Evolutionary conservation across 2,113 vertebrate genomes (phyloP).

Genomic region (Falcunculus frontatus): DNA sequence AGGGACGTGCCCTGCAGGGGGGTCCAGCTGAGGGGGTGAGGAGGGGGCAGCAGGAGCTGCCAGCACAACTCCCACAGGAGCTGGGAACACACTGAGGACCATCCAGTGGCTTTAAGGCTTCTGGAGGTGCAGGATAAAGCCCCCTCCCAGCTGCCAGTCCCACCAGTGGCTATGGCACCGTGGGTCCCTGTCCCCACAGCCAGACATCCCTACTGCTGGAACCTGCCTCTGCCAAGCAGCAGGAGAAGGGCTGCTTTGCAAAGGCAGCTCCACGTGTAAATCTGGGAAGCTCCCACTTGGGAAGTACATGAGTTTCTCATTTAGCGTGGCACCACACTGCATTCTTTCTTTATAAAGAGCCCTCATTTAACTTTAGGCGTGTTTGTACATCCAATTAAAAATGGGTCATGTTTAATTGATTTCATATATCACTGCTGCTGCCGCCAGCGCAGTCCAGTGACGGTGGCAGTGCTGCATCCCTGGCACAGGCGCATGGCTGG

Average conservation of each 20-base stretch:
- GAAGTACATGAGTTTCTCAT: constrained; percentile 33
- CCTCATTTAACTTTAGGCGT: constrained; percentile 40
- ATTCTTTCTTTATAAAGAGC: constrained; percentile 37
- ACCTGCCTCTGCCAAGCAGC: background rate
- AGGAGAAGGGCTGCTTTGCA: background rate
- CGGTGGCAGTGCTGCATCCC: background rate
- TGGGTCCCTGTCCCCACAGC: background rate
- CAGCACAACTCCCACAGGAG: rapidly evolving
- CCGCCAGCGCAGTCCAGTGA: background rate
- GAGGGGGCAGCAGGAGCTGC: background rate
- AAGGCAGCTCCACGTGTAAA: background rate
- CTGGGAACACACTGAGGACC: background rate
- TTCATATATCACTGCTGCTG: background rate
- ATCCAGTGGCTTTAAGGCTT: background rate
- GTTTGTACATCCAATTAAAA: constrained; percentile 58
- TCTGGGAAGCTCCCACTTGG: background rate
- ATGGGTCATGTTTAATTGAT: constrained; percentile 44
- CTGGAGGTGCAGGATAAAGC: rapidly evolving
- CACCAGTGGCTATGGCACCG: rapidly evolving
- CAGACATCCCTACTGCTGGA: background rate
- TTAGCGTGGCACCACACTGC: background rate
- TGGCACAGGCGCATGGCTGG: background rate
- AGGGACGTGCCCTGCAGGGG: rapidly evolving
- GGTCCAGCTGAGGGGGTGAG: rapidly evolving
- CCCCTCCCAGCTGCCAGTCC: background rate